Percentiles rank a stretch among this genome's conserved stretches.
Evolutionary conservation across 2,113 vertebrate species (phyloP).

Genomic region (Sylvicapra grimmia): DNA sequence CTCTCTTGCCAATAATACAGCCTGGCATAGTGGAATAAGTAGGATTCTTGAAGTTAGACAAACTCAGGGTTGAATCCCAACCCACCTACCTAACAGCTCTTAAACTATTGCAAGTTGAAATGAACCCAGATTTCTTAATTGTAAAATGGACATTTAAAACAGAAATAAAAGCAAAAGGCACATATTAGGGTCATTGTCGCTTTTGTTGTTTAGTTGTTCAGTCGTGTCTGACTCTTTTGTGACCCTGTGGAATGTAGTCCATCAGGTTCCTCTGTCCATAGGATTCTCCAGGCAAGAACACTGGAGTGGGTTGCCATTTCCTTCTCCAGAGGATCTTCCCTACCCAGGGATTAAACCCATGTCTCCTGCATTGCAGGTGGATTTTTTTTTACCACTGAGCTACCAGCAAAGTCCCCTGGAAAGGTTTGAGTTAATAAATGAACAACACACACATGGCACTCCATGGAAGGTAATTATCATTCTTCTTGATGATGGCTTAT

Average conservation of each 20-base stretch:
- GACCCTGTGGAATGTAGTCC: neutral
- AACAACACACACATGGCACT: neutral
- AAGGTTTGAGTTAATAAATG: neutral
- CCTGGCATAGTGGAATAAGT: neutral
- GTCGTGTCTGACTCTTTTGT: neutral
- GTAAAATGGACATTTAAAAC: constrained; percentile 15
- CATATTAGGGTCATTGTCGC: accelerated
- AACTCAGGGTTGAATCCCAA: neutral
- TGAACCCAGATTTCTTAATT: neutral
- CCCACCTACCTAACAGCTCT: neutral
- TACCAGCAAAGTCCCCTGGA: neutral
- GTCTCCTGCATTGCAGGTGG: neutral
- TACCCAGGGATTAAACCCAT: neutral
- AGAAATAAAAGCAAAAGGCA: neutral
- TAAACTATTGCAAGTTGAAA: neutral
- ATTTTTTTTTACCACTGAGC: neutral
- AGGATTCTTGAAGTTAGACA: neutral
- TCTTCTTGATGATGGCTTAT: neutral
- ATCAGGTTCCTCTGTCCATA: neutral
- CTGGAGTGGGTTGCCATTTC: neutral
- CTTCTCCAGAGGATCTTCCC: neutral
- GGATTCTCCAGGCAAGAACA: neutral
- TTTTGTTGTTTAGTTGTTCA: neutral
- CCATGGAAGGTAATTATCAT: neutral
- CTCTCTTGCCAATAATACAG: neutral